Evolutionary conservation across 2,888 invertebrate genomes (phyloP).

Genomic region (Clanis bilineata): DNA sequence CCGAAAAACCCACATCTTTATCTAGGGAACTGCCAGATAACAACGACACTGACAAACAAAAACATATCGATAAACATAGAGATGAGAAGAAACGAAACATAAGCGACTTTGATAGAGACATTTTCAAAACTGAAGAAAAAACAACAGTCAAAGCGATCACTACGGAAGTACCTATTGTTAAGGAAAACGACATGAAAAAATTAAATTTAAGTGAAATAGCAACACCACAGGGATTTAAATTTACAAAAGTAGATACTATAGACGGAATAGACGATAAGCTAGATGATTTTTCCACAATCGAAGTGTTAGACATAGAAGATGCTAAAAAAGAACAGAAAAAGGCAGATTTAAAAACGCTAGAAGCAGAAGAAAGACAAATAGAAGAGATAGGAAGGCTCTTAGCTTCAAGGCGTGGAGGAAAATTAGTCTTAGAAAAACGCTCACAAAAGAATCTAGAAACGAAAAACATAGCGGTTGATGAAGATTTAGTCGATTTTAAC

Average conservation of each 20-base stretch:
- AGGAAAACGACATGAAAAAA: constrained; percentile 33
- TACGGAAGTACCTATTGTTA: constrained; percentile 27
- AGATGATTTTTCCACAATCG: constrained; percentile 67
- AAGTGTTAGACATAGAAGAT: constrained; percentile 73
- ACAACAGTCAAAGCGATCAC: constrained; percentile 32
- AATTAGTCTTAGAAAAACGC: constrained; percentile 64
- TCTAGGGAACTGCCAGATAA: constrained; percentile 29
- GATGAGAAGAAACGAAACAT: constrained; percentile 60
- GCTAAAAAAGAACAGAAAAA: constrained; percentile 56
- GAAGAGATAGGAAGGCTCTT: constrained; percentile 74
- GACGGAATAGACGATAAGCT: constrained; percentile 74
- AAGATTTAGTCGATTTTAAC: constrained; percentile 62
- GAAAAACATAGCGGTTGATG: constrained; percentile 64
- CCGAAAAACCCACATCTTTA: constrained; percentile 26
- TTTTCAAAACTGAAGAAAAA: constrained; percentile 36
- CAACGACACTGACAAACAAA: constrained; percentile 21
- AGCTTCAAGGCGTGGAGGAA: constrained; percentile 64
- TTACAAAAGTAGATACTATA: constrained; percentile 47
- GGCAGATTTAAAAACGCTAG: constrained; percentile 63
- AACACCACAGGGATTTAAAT: constrained; percentile 41
- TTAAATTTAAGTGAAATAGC: constrained; percentile 48
- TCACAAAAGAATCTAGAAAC: constrained; percentile 68
- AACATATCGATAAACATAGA: constrained; percentile 45
- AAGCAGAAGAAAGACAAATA: constrained; percentile 76
- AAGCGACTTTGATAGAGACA: constrained; percentile 42